Conservation (phyloP, 2,113 vertebrate genomes). For the Erpornis zantholeuca region DNA sequence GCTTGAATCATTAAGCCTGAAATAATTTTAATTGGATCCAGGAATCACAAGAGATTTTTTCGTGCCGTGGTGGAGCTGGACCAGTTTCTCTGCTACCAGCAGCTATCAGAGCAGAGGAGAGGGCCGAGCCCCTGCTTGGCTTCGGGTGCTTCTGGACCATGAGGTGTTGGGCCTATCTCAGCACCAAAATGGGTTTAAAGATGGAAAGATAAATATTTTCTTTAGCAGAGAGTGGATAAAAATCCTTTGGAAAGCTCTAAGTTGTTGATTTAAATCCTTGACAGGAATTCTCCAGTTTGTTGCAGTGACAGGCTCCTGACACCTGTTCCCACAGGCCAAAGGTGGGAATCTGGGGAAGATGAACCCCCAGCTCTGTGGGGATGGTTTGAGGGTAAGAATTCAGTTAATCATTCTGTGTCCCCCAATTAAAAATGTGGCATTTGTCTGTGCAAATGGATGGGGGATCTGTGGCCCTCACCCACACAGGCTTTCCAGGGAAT, state of each 20-base stretch:
- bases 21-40: slow-evolving; percentile 28
- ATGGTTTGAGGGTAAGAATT: not conserved
- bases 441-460: not conserved
- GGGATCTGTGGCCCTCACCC: not conserved
- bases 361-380: no score
- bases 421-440: not conserved
- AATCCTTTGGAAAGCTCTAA: not conserved
- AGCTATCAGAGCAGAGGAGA: fast-evolving
- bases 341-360: fast-evolving
- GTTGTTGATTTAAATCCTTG: not conserved
- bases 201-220: fast-evolving
- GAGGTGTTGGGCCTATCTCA: not conserved
- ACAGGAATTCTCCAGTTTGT: not conserved
- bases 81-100: not conserved
- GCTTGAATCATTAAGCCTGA: slow-evolving; percentile 1
- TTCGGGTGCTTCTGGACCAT: not conserved
- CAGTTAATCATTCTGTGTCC: not conserved
- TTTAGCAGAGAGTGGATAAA: not conserved
- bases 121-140: not conserved
- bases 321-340: fast-evolving
- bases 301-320: not conserved
- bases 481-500: not conserved
- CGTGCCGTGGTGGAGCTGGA: not conserved
- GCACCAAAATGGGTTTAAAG: not conserved
- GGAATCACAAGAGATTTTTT: not conserved